Percentiles rank a stretch among this genome's conserved stretches.
Conservation (phyloP, 2,888 invertebrate genomes). For the Heliconius hortense region DNA sequence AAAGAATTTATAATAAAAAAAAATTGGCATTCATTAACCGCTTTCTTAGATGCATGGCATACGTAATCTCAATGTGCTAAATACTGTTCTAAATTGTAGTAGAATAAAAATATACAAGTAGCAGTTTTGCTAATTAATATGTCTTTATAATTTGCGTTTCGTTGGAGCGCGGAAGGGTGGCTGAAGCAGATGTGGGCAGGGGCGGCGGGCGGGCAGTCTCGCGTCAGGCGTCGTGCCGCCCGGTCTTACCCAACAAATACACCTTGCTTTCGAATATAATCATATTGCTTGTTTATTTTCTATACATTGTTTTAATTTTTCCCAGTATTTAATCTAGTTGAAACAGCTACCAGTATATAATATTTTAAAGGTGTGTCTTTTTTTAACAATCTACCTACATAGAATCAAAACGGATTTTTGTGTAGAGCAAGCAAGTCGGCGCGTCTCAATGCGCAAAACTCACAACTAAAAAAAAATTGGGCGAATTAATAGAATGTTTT, state of each 20-base stretch:
- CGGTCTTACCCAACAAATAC: slow-evolving; percentile 57
- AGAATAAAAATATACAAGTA: slow-evolving; percentile 68
- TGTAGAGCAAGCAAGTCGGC: slow-evolving; percentile 62
- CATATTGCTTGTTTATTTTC: slow-evolving; percentile 39
- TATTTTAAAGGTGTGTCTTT: slow-evolving; percentile 23
- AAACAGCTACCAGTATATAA: not conserved
- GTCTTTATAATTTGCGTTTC: slow-evolving; percentile 76
- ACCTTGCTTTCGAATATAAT: slow-evolving; percentile 54
- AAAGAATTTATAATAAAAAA: slow-evolving; percentile 7
- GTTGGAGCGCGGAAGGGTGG: slow-evolving; percentile 66
- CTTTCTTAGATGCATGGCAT: slow-evolving; percentile 18
- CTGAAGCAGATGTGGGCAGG: slow-evolving; percentile 52
- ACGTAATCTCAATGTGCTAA: slow-evolving; percentile 31
- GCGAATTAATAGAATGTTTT: slow-evolving; percentile 31
- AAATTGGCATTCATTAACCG: slow-evolving; percentile 7
- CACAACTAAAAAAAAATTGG: slow-evolving; percentile 47
- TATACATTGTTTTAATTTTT: slow-evolving; percentile 20
- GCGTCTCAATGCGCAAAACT: slow-evolving; percentile 78
- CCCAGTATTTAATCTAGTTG: slow-evolving; percentile 13
- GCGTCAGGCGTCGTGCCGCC: slow-evolving; percentile 75
- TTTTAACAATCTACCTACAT: slow-evolving; percentile 19
- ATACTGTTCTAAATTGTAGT: slow-evolving; percentile 51
- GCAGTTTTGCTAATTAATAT: slow-evolving; percentile 78
- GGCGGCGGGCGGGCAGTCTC: slow-evolving; percentile 70
- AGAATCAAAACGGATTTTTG: slow-evolving; percentile 56